These are phyloP conservation scores for Marmota monax DNA, from an alignment of 2,113 vertebrate species.

Conservation along the genomic window DNA sequence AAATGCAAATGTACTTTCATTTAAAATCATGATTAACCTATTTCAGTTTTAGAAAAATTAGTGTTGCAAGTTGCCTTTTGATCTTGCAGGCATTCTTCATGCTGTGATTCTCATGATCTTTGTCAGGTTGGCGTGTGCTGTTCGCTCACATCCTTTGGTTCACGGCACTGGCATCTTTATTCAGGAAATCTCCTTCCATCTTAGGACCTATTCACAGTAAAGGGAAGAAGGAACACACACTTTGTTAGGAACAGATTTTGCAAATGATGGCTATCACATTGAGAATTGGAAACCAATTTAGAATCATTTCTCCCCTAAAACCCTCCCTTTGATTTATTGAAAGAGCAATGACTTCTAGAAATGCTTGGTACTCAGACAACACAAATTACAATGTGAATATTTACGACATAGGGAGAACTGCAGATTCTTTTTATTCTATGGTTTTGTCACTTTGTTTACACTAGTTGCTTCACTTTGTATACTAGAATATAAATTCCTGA, in stretches of 20 bases:
- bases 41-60: constrained; percentile 16
- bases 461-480: constrained; percentile 82
- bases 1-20: not conserved
- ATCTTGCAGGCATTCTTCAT: not conserved
- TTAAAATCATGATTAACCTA: constrained; percentile 15
- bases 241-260: constrained; percentile 20
- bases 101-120: not conserved
- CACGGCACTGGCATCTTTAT: not conserved
- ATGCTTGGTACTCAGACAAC: constrained; percentile 74
- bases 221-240: not conserved
- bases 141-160: not conserved
- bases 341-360: constrained; percentile 72
- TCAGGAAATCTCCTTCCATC: not conserved
- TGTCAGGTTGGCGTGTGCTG: not conserved
- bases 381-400: constrained; percentile 65
- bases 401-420: constrained; percentile 73
- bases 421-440: constrained; percentile 71
- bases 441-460: constrained; percentile 79
- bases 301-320: not conserved
- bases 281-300: not conserved
- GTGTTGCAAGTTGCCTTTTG: not conserved
- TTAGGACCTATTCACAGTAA: not conserved
- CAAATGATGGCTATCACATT: not conserved
- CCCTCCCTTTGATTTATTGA: not conserved
- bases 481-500: constrained; percentile 73